phyloP scores from a whole-genome alignment of 2,797 vertebrate genomes.

The Oreochromis grahami region DNA sequence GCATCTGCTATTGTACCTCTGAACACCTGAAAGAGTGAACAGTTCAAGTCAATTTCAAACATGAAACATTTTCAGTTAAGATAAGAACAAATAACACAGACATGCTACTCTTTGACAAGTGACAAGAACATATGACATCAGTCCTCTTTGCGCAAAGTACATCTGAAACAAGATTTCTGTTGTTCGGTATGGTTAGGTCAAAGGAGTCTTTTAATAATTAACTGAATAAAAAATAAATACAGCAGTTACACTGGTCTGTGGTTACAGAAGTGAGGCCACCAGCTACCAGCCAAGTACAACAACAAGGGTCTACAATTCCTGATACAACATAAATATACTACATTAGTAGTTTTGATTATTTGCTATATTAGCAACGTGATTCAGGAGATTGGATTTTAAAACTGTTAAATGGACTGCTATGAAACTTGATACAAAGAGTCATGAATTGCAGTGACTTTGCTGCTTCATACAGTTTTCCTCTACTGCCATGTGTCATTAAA shows the following conservation, averaged over 20 bases:
- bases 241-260: background rate
- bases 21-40: slow-evolving; percentile 75
- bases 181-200: background rate
- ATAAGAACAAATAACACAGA: background rate
- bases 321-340: background rate
- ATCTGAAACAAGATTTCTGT: background rate
- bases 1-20: slow-evolving; percentile 85
- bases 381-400: background rate
- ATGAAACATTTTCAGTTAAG: background rate
- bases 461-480: background rate
- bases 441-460: background rate
- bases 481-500: background rate
- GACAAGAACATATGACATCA: background rate
- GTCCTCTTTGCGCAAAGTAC: background rate
- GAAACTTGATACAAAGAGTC: background rate
- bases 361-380: background rate
- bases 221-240: background rate
- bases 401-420: background rate
- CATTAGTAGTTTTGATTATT: background rate
- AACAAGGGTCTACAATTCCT: background rate
- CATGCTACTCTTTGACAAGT: background rate
- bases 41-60: background rate
- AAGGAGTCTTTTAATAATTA: background rate
- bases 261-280: background rate
- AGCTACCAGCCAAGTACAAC: background rate